These are phyloP conservation scores for Arizona elegans DNA, from an alignment of 2,113 vertebrate species.

Conservation along the genomic window DNA sequence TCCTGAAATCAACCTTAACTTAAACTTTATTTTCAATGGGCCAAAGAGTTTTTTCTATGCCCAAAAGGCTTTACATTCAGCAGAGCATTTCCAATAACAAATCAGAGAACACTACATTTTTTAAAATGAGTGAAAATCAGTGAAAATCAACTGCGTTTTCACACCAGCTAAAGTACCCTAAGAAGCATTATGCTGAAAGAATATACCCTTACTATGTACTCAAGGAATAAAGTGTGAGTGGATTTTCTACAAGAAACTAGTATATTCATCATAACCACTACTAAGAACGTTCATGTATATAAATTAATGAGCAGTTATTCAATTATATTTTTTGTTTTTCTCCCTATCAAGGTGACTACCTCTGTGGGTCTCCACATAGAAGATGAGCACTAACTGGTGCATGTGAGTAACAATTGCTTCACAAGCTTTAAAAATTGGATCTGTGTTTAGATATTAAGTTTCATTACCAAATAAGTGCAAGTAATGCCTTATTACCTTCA, in stretches of 20 bases:
- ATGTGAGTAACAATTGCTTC: not conserved
- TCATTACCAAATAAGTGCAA: not conserved
- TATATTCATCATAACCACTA: too few species aligned
- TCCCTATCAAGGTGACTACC: not conserved
- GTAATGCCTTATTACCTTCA: conserved; percentile 75
- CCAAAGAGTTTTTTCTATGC: not conserved
- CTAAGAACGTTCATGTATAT: not conserved
- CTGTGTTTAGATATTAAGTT: not conserved
- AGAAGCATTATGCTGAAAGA: not conserved
- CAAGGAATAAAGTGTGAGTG: not conserved
- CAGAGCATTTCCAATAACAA: not conserved
- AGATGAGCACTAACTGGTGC: not conserved
- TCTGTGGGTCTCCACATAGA: not conserved
- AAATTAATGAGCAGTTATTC: not conserved
- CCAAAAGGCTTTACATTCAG: not conserved
- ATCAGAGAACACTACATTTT: not conserved
- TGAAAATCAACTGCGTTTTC: not conserved
- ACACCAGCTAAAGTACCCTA: not conserved
- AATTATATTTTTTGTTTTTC: not conserved
- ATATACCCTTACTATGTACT: not conserved
- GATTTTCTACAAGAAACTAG: not conserved
- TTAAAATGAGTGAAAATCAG: not conserved
- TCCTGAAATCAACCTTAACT: not conserved
- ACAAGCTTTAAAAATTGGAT: not conserved
- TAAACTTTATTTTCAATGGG: not conserved